Evolutionary conservation across 2,113 vertebrate genomes (phyloP).

Genomic region (Kryptolebias marmoratus): DNA sequence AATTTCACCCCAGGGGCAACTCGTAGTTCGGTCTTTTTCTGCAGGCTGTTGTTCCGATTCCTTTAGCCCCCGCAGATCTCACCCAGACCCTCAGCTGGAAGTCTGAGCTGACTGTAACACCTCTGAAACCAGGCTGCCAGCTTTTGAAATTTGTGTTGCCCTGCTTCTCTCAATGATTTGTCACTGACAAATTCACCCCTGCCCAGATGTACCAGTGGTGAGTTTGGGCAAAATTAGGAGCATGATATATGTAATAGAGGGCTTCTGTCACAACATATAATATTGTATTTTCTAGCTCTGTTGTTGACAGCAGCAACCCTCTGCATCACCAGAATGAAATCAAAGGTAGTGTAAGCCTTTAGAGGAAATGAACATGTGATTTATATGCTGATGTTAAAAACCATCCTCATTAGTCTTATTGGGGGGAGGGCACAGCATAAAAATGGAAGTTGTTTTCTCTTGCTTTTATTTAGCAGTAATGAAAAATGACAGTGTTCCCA

Average conservation of each 20-base stretch:
- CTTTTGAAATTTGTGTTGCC: constrained; percentile 14
- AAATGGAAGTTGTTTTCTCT: constrained; percentile 76
- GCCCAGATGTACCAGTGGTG: constrained; percentile 26
- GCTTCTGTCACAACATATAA: constrained; percentile 29
- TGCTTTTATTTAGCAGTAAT: constrained; percentile 80
- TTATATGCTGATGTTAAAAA: constrained; percentile 72
- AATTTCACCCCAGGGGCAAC: constrained; percentile 46
- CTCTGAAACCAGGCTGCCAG: constrained; percentile 33
- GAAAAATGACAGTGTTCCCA: constrained; percentile 79
- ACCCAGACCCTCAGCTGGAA: constrained; percentile 43
- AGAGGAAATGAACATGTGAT: constrained; percentile 61
- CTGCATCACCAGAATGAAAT: constrained; percentile 45
- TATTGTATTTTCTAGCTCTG: constrained; percentile 35
- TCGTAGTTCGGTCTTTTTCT: constrained; percentile 27
- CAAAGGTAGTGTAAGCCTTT: constrained; percentile 53
- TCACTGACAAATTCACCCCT: constrained; percentile 19
- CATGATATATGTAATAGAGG: constrained; percentile 36
- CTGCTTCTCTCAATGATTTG: constrained; percentile 21
- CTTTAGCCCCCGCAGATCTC: constrained; percentile 33
- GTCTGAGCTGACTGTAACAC: constrained; percentile 33
- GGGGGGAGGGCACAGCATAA: constrained; percentile 40
- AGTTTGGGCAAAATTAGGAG: constrained; percentile 42
- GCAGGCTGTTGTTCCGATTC: constrained; percentile 10
- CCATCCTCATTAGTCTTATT: constrained; percentile 78
- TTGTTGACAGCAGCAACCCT: constrained; percentile 44